phyloP scores from a whole-genome alignment of 2,113 vertebrate genomes.

The Phasianus colchicus region DNA sequence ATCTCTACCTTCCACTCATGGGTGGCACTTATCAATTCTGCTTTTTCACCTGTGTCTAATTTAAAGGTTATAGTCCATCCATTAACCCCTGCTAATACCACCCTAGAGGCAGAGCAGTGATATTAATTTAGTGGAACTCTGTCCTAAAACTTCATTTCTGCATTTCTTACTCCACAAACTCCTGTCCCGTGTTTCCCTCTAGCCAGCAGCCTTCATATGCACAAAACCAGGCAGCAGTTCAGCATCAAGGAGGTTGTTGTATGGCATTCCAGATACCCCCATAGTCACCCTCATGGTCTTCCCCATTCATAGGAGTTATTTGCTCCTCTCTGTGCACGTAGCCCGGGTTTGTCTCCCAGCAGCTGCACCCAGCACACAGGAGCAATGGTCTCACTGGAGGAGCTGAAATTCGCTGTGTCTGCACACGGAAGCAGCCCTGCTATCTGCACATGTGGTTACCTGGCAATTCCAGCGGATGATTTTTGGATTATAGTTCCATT shows the following conservation, averaged over 20 bases:
- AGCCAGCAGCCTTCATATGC: background rate
- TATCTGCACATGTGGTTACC: background rate
- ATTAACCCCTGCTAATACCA: constrained; percentile 9
- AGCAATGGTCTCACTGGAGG: accelerated
- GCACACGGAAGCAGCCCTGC: background rate
- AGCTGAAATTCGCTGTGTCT: background rate
- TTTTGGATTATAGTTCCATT: constrained; percentile 37
- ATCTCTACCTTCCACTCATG: background rate
- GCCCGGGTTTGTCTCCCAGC: background rate
- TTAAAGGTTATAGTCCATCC: constrained; percentile 8
- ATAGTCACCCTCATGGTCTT: background rate
- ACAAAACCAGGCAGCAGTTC: background rate
- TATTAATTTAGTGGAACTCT: background rate
- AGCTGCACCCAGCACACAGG: background rate
- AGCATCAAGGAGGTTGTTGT: background rate
- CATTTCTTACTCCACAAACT: background rate
- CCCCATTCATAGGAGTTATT: background rate
- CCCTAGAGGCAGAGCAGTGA: background rate
- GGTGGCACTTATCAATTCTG: background rate
- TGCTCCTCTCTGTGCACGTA: background rate
- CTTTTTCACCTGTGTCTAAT: constrained; percentile 14
- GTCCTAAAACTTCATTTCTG: background rate
- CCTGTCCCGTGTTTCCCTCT: background rate
- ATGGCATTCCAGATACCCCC: background rate
- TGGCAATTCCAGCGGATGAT: background rate